phyloP scores from a whole-genome alignment of 2,797 vertebrate genomes.

The Spinus olivaceus region DNA sequence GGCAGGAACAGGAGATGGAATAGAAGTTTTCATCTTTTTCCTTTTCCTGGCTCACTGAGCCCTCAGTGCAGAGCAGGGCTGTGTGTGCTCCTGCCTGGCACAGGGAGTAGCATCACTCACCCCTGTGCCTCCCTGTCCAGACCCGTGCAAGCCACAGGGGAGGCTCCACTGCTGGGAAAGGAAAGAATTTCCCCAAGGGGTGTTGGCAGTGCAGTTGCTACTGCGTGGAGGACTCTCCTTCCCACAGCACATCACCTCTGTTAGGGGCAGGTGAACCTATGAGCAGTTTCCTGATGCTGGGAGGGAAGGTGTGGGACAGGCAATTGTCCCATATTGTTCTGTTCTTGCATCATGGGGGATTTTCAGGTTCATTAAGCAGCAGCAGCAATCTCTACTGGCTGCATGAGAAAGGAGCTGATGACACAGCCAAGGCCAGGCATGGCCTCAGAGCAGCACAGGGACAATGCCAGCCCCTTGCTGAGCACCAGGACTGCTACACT shows the following conservation, averaged over 20 bases:
- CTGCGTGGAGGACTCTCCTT: background rate
- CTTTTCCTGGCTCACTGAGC: background rate
- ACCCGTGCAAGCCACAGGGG: background rate
- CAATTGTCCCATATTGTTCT: fast-evolving
- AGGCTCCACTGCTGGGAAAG: background rate
- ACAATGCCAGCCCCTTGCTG: background rate
- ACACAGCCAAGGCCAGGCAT: background rate
- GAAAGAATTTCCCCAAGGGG: background rate
- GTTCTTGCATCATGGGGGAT: background rate
- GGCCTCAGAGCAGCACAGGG: fast-evolving
- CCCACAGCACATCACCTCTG: background rate
- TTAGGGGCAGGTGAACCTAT: background rate
- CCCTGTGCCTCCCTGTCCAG: background rate
- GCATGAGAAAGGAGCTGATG: background rate
- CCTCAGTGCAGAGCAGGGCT: background rate
- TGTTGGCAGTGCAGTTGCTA: background rate
- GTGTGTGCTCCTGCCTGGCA: background rate
- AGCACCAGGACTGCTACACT: fast-evolving
- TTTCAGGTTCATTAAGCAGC: background rate
- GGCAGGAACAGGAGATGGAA: background rate
- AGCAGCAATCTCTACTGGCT: background rate
- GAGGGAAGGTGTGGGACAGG: background rate
- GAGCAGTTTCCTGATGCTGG: background rate
- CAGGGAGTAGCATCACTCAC: background rate
- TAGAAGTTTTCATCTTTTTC: background rate